Conservation (phyloP, 35 echinoderm and acorn worm species). For the Patiria miniata region DNA sequence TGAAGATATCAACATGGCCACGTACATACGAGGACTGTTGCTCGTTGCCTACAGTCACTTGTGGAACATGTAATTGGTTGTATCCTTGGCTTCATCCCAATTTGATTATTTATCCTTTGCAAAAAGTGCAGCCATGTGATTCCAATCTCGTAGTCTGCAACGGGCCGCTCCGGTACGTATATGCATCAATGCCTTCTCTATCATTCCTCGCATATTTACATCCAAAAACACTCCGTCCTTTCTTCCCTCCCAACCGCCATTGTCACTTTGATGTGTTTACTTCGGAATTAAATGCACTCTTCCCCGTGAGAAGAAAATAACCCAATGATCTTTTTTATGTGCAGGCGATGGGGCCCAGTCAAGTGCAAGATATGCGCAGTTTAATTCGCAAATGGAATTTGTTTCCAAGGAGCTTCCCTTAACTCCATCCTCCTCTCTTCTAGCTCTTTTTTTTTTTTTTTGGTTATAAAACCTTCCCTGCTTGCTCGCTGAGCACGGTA, state of each 20-base stretch:
- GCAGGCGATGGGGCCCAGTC: neutral
- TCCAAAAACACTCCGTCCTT: too few relatives aligned
- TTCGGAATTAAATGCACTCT: slow-evolving; percentile 19
- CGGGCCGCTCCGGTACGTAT: neutral
- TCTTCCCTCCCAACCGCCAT: neutral
- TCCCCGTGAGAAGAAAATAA: slow-evolving; percentile 4
- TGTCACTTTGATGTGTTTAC: slow-evolving; percentile 33
- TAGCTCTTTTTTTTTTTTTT: too few relatives aligned
- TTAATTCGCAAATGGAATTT: slow-evolving; percentile 34
- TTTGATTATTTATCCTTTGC: slow-evolving; percentile 11
- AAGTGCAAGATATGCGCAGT: slow-evolving; percentile 28
- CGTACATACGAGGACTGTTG: neutral
- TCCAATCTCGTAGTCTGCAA: neutral
- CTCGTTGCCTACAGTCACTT: slow-evolving; percentile 1
- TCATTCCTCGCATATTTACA: neutral
- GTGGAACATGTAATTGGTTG: slow-evolving; percentile 29
- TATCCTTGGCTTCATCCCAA: neutral
- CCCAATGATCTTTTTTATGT: slow-evolving; percentile 26
- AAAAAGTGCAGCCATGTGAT: slow-evolving; percentile 8
- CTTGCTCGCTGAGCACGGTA: neutral
- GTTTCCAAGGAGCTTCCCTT: slow-evolving; percentile 21
- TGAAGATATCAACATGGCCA: too few relatives aligned
- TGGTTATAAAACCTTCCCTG: too few relatives aligned
- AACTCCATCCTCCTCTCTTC: neutral
- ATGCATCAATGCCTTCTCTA: slow-evolving; percentile 4